Evolutionary conservation across 2,888 invertebrate genomes (phyloP), one percentile per base, ranked within the genome.

Genomic region (Cylindroiulus punctatus): DNA sequence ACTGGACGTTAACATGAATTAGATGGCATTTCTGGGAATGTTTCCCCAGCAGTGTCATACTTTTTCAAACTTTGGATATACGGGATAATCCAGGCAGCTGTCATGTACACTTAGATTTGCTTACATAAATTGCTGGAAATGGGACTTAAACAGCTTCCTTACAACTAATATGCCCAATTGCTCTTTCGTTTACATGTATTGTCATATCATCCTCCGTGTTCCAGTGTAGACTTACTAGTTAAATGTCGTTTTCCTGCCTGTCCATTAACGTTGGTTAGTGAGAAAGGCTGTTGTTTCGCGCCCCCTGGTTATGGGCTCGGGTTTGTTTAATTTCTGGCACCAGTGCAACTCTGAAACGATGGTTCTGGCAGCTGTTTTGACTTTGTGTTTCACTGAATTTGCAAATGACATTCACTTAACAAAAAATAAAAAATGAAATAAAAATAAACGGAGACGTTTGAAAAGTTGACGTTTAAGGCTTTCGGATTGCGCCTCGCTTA

Each of bases 351-450:
- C 14, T 30, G 32, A 30, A 76, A 76, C 30, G 76, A 32, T 76
- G 76, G 26, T 76, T 76, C 32, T 76, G 76, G 76, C 76, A 76
- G 76, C 76, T 76, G 76, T 76, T 76, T 76, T 76, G 76, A 76
- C 76, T 76, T 76, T 76, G 30, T 76, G 76, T 76, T 76, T 76
- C 76, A 76, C 76, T 76, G 76, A 32, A 76, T 76, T 76, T 76
- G 76, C 76, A 76, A 76, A 76, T 76, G 76, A 76, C 76, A 76
- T 76, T 76, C 76, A 76, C 76, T 76, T 76, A 76, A 76, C 76
- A 76, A 76, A 76, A 76, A 76, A 76, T 26, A 65, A 65, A 65
- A 65, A 65, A 65, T 26, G 76, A 30, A 76, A 76, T 76, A 76
- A 76, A 76, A 76, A 76, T 76, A 76, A 76, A 76, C 76, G 76